Conservation (phyloP, 2,113 vertebrate genomes). For the Platysternon megacephalum region DNA sequence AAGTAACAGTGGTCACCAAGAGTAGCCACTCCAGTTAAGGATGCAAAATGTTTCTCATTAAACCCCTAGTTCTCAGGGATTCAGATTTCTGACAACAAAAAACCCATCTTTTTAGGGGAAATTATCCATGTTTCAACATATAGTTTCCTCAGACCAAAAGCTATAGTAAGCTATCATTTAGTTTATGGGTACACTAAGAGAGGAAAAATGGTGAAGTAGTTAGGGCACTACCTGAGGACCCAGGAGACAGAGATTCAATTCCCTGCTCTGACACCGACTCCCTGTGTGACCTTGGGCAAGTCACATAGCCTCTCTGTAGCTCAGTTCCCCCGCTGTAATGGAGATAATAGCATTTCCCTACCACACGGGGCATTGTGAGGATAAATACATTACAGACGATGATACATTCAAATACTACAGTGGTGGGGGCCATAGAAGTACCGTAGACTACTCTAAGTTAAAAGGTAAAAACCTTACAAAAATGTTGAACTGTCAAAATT, state of each 20-base stretch:
- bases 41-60: background rate
- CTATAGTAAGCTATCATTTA: background rate
- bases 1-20: background rate
- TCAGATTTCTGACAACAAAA: background rate
- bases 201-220: background rate
- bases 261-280: background rate
- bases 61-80: background rate
- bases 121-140: background rate
- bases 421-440: background rate
- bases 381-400: background rate
- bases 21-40: background rate
- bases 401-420: background rate
- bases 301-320: background rate
- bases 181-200: background rate
- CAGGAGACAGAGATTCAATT: background rate
- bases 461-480: conserved; percentile 7
- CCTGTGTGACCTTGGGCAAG: background rate
- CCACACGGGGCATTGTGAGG: background rate
- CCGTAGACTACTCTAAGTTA: background rate
- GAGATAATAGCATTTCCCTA: background rate
- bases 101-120: background rate
- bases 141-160: conserved; percentile 5
- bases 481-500: conserved; percentile 11
- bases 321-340: background rate
- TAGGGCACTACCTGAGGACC: background rate